phyloP scores from a whole-genome alignment of 2,113 vertebrate species.

The Pedetes capensis region DNA sequence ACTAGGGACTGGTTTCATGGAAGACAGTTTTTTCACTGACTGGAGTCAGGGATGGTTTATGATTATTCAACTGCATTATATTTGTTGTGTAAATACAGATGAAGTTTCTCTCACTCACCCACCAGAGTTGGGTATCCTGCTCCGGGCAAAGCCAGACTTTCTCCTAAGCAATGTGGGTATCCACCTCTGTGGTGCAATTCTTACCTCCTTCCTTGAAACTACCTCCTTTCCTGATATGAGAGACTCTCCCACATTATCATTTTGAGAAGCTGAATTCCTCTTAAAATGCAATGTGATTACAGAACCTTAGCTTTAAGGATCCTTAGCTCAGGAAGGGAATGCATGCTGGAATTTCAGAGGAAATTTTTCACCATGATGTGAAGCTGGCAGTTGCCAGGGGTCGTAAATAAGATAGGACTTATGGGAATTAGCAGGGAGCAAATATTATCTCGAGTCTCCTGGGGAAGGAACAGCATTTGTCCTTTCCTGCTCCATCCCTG shows the following conservation, averaged over 20 bases:
- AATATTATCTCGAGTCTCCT: not conserved
- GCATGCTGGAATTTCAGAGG: not conserved
- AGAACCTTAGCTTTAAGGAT: not conserved
- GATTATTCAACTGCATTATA: too few species aligned
- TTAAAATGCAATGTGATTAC: not conserved
- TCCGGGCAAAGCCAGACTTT: conserved; percentile 20
- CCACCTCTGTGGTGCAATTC: not conserved
- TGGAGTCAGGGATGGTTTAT: too few species aligned
- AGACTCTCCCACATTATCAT: not conserved
- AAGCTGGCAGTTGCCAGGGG: not conserved
- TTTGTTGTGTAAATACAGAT: too few species aligned
- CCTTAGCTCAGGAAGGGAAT: not conserved
- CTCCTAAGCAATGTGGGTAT: not conserved
- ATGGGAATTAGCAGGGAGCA: conserved; percentile 1
- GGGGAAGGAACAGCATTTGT: not conserved
- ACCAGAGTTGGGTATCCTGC: too few species aligned
- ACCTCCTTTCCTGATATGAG: not conserved
- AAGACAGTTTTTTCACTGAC: too few species aligned
- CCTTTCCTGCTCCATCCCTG: not conserved
- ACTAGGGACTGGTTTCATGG: too few species aligned
- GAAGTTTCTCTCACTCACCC: too few species aligned
- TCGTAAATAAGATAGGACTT: conserved; percentile 26
- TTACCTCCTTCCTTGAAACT: not conserved
- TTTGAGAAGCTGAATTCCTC: not conserved
- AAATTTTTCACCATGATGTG: not conserved